Evolutionary conservation across 1,140 invertebrate species (phyloP), one percentile per base, ranked within the genome.

Genomic region (Aphaenogaster floridana): DNA sequence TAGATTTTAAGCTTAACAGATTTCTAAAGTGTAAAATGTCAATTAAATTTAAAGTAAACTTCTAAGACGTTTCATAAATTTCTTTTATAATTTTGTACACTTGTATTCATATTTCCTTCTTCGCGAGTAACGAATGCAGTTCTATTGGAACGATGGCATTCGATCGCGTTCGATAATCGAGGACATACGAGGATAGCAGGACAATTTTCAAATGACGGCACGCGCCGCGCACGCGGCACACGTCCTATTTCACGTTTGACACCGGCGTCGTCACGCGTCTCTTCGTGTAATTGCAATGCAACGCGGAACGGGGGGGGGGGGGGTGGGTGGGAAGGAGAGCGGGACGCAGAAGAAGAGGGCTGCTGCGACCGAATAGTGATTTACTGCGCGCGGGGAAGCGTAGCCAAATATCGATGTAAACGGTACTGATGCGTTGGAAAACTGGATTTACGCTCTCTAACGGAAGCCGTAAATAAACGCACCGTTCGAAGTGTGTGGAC

Each of bases 381-480:
- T 90, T 90, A 90, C 84, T 72, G 63, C 36, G 54, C 52, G 76
- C 64, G 68, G 68, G 71, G 69, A 79, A 54, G 39, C 88, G 63
- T 74, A 68, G 77, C 86, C 86, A 89, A 90, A 90, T 90, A 90
- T 90, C 86, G 71, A 69, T 89, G 88, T 92, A 93, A 93, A 93
- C 92, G 87, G 87, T 86, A 88, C 87, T 90, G 84, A 90, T 91
- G 91, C 92, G 90, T 91, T 89, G 91, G 91, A 89, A 91, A 93
- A 91, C 83, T 88, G 77, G 88, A 93, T 93, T 93, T 93, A 93
- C 91, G 88, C 87, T 90, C 84, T 83, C 86, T 54, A 83, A 52
- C 86, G 92, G 90, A 93, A 93, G 84, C 80, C 89, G 91, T 88
- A 92, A 93, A 93, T 92, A 93, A 92, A 93, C 90, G 85, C 79